These are phyloP conservation scores for Euwallacea similis DNA, from an alignment of 1,140 invertebrate genomes.

Conservation along the genomic window DNA sequence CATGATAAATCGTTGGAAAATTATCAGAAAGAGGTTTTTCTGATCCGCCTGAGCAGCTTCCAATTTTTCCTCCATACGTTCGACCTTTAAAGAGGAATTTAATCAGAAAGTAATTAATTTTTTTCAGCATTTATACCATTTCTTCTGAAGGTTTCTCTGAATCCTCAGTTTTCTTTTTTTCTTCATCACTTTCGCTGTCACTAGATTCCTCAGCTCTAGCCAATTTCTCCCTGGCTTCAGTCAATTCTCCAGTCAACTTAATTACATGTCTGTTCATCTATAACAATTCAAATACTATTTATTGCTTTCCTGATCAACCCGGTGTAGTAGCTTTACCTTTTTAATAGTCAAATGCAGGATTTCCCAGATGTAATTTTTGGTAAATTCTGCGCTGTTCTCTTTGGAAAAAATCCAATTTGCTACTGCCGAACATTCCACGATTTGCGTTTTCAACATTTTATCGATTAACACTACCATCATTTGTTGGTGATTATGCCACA, in stretches of 20 bases:
- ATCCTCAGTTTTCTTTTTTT: constrained; percentile 63
- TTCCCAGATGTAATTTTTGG: constrained; percentile 97
- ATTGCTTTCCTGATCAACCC: not conserved
- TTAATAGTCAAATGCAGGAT: constrained; percentile 93
- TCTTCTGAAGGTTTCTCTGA: constrained; percentile 82
- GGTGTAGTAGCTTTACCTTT: constrained; percentile 58
- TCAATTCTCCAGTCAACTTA: constrained; percentile 80
- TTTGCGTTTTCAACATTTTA: constrained; percentile 96
- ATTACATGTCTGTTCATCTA: constrained; percentile 91
- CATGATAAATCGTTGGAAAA: constrained; percentile 98
- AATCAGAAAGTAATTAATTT: not conserved
- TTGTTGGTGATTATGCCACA: constrained; percentile 95
- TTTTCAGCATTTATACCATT: constrained; percentile 55
- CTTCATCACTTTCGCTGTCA: constrained; percentile 71
- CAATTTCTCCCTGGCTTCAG: constrained; percentile 83
- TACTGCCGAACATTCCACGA: constrained; percentile 94
- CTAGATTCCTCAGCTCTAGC: constrained; percentile 74
- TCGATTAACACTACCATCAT: constrained; percentile 96
- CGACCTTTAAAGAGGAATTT: constrained; percentile 56
- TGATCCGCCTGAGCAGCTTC: constrained; percentile 94
- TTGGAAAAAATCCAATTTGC: constrained; percentile 99
- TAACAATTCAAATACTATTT: constrained; percentile 2
- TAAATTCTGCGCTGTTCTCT: constrained; percentile 93
- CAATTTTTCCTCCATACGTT: constrained; percentile 93
- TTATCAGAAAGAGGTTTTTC: constrained; percentile 95